Base-by-base conservation (phyloP, 2,888 invertebrate genomes). In the Ernsta delagoae region DNA sequence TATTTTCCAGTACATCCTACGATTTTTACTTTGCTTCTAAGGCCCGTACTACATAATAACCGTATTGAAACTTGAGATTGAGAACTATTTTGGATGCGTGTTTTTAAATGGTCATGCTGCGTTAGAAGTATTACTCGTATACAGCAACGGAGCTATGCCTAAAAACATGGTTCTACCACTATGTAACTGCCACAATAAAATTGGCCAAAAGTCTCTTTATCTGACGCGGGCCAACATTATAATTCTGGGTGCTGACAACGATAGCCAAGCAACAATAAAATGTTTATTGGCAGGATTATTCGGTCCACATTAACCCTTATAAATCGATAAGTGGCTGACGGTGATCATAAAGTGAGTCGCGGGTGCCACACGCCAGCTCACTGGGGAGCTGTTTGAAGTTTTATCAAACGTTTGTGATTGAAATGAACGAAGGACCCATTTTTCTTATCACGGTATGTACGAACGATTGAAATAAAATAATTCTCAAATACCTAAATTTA, bases 381-480 rank as follows among this genome's bases (percentile, higher is more conserved):
- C 24, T 60, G 48, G 34, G 12, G 61, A 36, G 11, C 34, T 4
- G 5, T 36, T 48, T 48, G 16, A 2, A 39, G 5, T 36, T 53
- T 34, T 36, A 39, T 6, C 11, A 39, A 39, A 8, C n/a, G 24
- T 36, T 43, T 34, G 63, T 24, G 54, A 41, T 41, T 41, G 16
- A 43, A 54, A 63, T 63, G 63, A 63, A 54, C 41, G 63, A 63
- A 24, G 63, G 63, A 54, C 63, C 63, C 9, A 63, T 63, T 54
- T 63, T 63, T 12, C 54, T 63, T 39, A 63, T 63, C 43, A 62
- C 12, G 62, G 62, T 62, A 62, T n/a, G 62, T 62, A 34, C 0
- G 3, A 24, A 50, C 6, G 3, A 50, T 24, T 7, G 8, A 16
- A 50, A 16, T 50, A 41, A 41, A 41, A 41, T 16, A 16, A 16